phyloP scores from a whole-genome alignment of 2,888 invertebrate genomes.

The Uropetala carovei region DNA sequence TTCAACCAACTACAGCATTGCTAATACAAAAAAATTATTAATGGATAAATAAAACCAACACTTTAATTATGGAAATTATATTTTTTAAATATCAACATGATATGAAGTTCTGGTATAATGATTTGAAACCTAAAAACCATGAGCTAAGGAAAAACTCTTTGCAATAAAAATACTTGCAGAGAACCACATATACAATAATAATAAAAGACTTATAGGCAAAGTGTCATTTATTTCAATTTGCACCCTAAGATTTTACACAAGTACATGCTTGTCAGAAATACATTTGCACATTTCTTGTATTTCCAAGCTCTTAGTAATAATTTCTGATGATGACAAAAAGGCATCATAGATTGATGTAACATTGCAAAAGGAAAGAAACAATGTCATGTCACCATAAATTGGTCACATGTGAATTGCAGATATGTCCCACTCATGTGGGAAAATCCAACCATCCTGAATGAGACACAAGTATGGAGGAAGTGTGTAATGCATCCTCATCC shows the following conservation, averaged over 20 bases:
- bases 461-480: conserved; percentile 60
- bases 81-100: neutral
- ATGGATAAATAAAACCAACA: neutral
- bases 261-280: conserved; percentile 62
- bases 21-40: neutral
- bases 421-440: conserved; percentile 56
- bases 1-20: neutral
- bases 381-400: conserved; percentile 50
- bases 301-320: conserved; percentile 63
- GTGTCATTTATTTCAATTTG: conserved; percentile 64
- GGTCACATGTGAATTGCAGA: conserved; percentile 55
- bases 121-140: neutral
- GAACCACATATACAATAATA: conserved; percentile 1
- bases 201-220: conserved; percentile 61
- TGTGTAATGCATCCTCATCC: conserved; percentile 28
- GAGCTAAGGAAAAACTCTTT: neutral
- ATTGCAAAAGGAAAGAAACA: conserved; percentile 63
- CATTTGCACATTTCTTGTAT: conserved; percentile 58
- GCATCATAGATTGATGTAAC: conserved; percentile 42
- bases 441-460: conserved; percentile 52
- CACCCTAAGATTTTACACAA: conserved; percentile 63
- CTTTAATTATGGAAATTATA: neutral
- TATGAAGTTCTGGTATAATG: neutral
- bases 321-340: conserved; percentile 60
- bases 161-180: neutral